These are phyloP conservation scores for Fringilla coelebs DNA, from an alignment of 2,797 vertebrate species.

Conservation along the genomic window DNA sequence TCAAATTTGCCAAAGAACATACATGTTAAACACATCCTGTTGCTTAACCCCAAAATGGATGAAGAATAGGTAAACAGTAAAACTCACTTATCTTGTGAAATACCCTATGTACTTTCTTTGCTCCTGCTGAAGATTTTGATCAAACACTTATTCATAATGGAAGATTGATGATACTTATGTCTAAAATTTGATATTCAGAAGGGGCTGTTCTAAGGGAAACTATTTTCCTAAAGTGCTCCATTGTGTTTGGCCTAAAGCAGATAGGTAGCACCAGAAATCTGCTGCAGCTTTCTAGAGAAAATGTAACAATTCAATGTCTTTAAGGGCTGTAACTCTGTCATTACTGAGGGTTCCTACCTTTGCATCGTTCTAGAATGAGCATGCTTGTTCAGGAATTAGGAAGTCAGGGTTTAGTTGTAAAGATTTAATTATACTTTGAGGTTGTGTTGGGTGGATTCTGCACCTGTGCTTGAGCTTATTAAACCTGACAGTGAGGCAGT, in stretches of 20 bases:
- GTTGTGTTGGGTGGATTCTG: background rate
- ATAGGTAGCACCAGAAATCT: background rate
- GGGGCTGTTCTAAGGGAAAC: background rate
- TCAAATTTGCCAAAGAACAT: background rate
- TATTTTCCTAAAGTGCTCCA: background rate
- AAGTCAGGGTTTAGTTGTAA: background rate
- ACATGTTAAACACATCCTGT: background rate
- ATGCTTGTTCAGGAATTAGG: background rate
- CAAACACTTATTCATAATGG: background rate
- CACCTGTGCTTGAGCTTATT: rapidly evolving
- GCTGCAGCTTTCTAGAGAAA: background rate
- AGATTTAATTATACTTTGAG: background rate
- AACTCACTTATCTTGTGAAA: background rate
- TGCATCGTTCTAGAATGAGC: background rate
- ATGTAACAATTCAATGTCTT: background rate
- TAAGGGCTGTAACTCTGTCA: background rate
- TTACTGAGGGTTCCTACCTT: background rate
- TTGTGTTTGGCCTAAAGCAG: background rate
- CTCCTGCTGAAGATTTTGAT: background rate
- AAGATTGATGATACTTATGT: background rate
- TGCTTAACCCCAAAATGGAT: background rate
- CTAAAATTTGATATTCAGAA: background rate
- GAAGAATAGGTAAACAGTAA: background rate
- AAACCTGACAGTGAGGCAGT: background rate
- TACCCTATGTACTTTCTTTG: background rate